These are phyloP conservation scores for Schizotus pectinicornis DNA, from an alignment of 2,888 invertebrate species.

Conservation along the genomic window DNA sequence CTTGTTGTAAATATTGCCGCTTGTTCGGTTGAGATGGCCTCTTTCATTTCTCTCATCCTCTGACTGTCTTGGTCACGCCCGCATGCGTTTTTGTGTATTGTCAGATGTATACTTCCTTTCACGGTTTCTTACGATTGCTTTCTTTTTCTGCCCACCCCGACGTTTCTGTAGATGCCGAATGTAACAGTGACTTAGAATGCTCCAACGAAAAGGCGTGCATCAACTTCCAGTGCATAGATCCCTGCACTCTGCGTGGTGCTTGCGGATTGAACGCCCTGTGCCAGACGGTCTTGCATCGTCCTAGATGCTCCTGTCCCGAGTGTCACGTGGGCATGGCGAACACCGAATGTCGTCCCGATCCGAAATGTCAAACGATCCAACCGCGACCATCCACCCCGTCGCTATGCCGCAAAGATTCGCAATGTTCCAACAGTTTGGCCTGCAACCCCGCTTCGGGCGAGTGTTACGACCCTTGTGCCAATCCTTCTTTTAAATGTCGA, in stretches of 20 bases:
- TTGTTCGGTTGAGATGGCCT: constrained; percentile 60
- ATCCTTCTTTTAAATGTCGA: constrained; percentile 73
- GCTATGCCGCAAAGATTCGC: constrained; percentile 69
- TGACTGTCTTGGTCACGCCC: constrained; percentile 61
- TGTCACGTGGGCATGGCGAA: constrained; percentile 86
- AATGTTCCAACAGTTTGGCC: constrained; percentile 77
- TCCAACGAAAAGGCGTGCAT: constrained; percentile 91
- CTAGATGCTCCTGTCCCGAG: constrained; percentile 86
- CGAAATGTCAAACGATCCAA: constrained; percentile 72
- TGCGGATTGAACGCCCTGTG: constrained; percentile 91
- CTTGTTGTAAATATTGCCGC: constrained; percentile 67
- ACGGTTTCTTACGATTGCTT: constrained; percentile 82
- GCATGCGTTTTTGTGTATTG: constrained; percentile 67
- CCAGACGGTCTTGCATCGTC: constrained; percentile 81
- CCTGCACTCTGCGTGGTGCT: constrained; percentile 85
- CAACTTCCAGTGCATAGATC: constrained; percentile 89
- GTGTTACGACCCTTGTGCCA: constrained; percentile 81
- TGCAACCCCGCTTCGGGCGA: constrained; percentile 74
- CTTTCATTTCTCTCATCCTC: constrained; percentile 59
- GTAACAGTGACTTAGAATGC: constrained; percentile 90
- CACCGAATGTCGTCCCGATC: constrained; percentile 79
- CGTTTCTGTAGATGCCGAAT: constrained; percentile 66
- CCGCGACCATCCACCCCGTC: constrained; percentile 65
- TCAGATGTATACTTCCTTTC: constrained; percentile 72
- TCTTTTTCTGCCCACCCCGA: constrained; percentile 57